Conservation (phyloP, 2,888 invertebrate genomes). For the Nemapogon koenigi region DNA sequence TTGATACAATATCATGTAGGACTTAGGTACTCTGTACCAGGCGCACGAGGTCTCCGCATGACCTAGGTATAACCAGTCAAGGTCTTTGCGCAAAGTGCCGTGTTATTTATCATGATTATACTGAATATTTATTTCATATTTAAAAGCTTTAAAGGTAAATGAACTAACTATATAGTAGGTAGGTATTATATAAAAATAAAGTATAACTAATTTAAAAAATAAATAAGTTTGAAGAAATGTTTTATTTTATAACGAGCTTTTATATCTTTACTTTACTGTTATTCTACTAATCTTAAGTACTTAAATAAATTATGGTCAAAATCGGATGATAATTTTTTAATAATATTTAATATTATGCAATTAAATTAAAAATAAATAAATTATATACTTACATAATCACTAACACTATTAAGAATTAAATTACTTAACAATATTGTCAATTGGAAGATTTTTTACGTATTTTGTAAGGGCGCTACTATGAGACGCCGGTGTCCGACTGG, state of each 20-base stretch:
- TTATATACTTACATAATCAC: background rate
- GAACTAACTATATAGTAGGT: background rate
- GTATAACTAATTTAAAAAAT: too few species aligned
- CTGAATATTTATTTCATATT: background rate
- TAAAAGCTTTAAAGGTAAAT: slow-evolving; percentile 1
- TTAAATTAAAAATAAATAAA: too few species aligned
- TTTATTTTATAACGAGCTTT: too few species aligned
- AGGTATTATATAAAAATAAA: background rate
- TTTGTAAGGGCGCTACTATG: slow-evolving; percentile 34
- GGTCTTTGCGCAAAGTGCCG: slow-evolving; percentile 5
- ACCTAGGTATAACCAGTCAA: slow-evolving; percentile 3
- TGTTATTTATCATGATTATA: slow-evolving; percentile 5
- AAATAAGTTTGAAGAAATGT: too few species aligned
- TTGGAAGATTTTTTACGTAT: slow-evolving; percentile 14
- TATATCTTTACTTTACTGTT: too few species aligned
- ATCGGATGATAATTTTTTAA: too few species aligned
- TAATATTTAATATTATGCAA: too few species aligned
- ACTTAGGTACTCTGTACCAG: slow-evolving; percentile 5
- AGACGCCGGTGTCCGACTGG: slow-evolving; percentile 32
- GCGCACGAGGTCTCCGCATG: slow-evolving; percentile 4
- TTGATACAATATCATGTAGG: too few species aligned
- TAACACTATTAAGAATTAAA: background rate
- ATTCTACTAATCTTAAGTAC: too few species aligned
- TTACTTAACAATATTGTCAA: slow-evolving; percentile 5
- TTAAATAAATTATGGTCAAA: too few species aligned